phyloP scores from a whole-genome alignment of 1,140 invertebrate genomes.

The Euschistus heros region DNA sequence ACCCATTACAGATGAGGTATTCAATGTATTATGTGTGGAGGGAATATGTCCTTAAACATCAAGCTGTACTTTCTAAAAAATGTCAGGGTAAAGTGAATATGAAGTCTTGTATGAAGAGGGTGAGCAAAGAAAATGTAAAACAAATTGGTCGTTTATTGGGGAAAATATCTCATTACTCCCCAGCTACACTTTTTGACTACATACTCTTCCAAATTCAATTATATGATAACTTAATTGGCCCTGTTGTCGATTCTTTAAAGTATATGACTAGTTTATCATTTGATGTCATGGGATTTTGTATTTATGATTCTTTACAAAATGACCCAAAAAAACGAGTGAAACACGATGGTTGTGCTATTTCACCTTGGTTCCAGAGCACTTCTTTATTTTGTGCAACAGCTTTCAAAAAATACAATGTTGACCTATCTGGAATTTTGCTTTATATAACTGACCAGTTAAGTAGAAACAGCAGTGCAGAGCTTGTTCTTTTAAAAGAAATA shows the following conservation, averaged over 20 bases:
- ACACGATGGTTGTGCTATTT: conserved; percentile 86
- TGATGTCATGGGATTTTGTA: conserved; percentile 90
- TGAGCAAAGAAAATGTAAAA: conserved; percentile 98
- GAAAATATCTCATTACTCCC: conserved; percentile 92
- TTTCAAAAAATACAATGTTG: conserved; percentile 95
- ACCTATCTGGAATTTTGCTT: conserved; percentile 87
- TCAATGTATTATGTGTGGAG: conserved; percentile 25
- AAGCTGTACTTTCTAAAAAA: conserved; percentile 16
- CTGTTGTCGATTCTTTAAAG: conserved; percentile 96
- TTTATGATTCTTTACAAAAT: conserved; percentile 80
- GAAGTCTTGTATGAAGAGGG: conserved; percentile 93
- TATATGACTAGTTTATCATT: conserved; percentile 92
- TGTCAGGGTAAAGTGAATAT: conserved; percentile 46
- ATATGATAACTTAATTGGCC: conserved; percentile 93
- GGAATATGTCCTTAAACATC: conserved; percentile 20
- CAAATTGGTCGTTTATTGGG: conserved; percentile 89
- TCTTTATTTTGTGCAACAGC: conserved; percentile 90
- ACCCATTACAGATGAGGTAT: conserved; percentile 81
- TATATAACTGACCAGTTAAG: conserved; percentile 97
- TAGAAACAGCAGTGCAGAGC: conserved; percentile 67
- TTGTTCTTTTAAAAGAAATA: conserved; percentile 93
- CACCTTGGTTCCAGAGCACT: conserved; percentile 87
- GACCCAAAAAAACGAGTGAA: conserved; percentile 48
- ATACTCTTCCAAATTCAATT: conserved; percentile 86
- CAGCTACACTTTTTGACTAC: conserved; percentile 93